Evolutionary conservation across 2,888 invertebrate genomes (phyloP).

Genomic region (Cyaniris semiargus): DNA sequence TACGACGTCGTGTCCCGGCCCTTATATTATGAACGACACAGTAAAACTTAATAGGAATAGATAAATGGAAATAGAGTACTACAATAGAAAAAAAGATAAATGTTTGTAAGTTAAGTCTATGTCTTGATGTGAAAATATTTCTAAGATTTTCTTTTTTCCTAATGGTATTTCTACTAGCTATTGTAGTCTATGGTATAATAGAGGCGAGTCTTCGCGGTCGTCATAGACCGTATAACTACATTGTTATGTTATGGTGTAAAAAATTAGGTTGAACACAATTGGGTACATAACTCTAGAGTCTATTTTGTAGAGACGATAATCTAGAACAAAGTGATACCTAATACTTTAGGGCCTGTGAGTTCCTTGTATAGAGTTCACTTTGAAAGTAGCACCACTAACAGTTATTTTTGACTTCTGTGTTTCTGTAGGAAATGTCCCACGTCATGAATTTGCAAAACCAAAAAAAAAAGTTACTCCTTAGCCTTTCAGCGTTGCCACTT

Average conservation of each 20-base stretch:
- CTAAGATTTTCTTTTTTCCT: background rate
- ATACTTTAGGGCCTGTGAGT: too few species aligned
- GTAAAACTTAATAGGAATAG: background rate
- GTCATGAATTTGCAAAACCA: too few species aligned
- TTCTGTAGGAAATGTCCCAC: too few species aligned
- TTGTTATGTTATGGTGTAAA: slow-evolving; percentile 3
- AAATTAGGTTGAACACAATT: slow-evolving; percentile 7
- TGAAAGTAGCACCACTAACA: too few species aligned
- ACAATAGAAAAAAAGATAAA: background rate
- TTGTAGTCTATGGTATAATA: background rate
- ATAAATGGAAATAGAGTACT: background rate
- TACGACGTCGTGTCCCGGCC: too few species aligned
- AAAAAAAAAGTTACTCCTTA: too few species aligned
- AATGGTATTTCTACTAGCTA: background rate
- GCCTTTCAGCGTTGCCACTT: too few species aligned
- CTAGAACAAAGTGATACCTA: too few species aligned
- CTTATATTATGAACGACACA: background rate
- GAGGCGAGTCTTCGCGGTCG: background rate
- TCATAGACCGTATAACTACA: background rate
- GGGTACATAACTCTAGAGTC: background rate
- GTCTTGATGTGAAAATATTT: background rate
- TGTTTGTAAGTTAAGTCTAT: background rate
- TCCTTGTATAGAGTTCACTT: too few species aligned
- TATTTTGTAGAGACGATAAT: background rate
- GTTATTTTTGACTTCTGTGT: too few species aligned